These are phyloP conservation scores for Cebidichthys violaceus DNA, from an alignment of 2,113 vertebrate species.

Conservation along the genomic window DNA sequence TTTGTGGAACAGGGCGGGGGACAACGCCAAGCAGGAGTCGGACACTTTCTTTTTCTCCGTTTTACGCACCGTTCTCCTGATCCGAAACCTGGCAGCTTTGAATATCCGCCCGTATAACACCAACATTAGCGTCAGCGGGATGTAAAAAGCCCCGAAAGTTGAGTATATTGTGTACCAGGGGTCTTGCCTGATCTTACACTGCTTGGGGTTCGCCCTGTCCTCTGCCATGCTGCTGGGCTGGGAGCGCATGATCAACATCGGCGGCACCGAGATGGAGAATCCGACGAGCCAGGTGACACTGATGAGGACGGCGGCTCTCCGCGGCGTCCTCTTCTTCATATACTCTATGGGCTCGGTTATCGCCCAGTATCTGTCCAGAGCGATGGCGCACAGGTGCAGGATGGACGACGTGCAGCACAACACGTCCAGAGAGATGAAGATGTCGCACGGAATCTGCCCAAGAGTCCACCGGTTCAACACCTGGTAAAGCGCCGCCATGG, in stretches of 20 bases:
- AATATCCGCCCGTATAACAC: conserved; percentile 97
- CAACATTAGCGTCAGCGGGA: conserved; percentile 93
- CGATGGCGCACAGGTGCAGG: conserved; percentile 97
- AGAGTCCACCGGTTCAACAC: conserved; percentile 97
- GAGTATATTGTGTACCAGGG: conserved; percentile 98
- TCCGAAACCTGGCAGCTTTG: conserved; percentile 94
- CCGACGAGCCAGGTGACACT: conserved; percentile 97
- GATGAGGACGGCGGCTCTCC: conserved; percentile 92
- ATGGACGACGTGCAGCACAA: conserved; percentile 98
- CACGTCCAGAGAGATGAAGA: conserved; percentile 96
- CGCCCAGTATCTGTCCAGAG: conserved; percentile 97
- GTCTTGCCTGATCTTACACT: conserved; percentile 94
- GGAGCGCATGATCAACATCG: conserved; percentile 91
- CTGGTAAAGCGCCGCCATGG: conserved; percentile 98
- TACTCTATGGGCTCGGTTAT: conserved; percentile 97
- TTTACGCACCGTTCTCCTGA: conserved; percentile 93
- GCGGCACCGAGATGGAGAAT: conserved; percentile 96
- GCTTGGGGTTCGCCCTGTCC: conserved; percentile 90
- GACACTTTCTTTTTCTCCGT: conserved; percentile 88
- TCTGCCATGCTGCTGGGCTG: conserved; percentile 87
- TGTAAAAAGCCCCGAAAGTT: conserved; percentile 97
- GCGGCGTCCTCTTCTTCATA: conserved; percentile 94
- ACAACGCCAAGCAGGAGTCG: conserved; percentile 81
- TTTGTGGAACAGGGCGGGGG: conserved; percentile 80
- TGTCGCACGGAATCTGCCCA: conserved; percentile 93